A percentile compares a stretch with the other conserved stretches of the same genome.
Evolutionary conservation across 2,113 vertebrate species (phyloP).

Genomic region (Naja naja): DNA sequence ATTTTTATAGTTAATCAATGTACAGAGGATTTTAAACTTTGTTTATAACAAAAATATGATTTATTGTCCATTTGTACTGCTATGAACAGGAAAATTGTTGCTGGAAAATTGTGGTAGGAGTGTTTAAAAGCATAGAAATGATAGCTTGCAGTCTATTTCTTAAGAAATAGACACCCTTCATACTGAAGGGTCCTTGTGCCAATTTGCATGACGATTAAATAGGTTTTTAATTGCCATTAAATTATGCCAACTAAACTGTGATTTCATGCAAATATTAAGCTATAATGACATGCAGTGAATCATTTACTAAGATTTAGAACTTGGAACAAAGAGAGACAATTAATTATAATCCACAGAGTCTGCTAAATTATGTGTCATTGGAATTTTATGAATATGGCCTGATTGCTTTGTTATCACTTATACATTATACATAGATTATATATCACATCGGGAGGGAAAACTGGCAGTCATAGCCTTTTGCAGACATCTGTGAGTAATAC

Average conservation of each 20-base stretch:
- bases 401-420: slow-evolving; percentile 78
- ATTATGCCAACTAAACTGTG: slow-evolving; percentile 92
- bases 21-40: slow-evolving; percentile 34
- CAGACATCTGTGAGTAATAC: slow-evolving; percentile 58
- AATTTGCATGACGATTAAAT: slow-evolving; percentile 87
- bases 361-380: slow-evolving; percentile 75
- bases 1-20: background rate
- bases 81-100: slow-evolving; percentile 47
- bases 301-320: slow-evolving; percentile 85
- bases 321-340: slow-evolving; percentile 86
- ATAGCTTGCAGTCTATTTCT: slow-evolving; percentile 49
- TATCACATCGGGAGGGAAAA: slow-evolving; percentile 47
- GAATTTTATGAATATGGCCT: slow-evolving; percentile 73
- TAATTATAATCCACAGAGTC: slow-evolving; percentile 83
- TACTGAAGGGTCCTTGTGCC: slow-evolving; percentile 71
- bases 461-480: slow-evolving; percentile 58
- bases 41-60: slow-evolving; percentile 42
- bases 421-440: slow-evolving; percentile 74
- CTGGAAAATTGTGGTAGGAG: slow-evolving; percentile 42
- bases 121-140: slow-evolving; percentile 53
- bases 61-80: slow-evolving; percentile 47
- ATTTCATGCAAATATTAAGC: slow-evolving; percentile 97
- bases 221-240: slow-evolving; percentile 94
- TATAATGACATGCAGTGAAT: slow-evolving; percentile 90
- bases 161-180: slow-evolving; percentile 61